These are phyloP conservation scores for Blastobasis lacticolella DNA, from an alignment of 2,888 invertebrate genomes.

Conservation along the genomic window DNA sequence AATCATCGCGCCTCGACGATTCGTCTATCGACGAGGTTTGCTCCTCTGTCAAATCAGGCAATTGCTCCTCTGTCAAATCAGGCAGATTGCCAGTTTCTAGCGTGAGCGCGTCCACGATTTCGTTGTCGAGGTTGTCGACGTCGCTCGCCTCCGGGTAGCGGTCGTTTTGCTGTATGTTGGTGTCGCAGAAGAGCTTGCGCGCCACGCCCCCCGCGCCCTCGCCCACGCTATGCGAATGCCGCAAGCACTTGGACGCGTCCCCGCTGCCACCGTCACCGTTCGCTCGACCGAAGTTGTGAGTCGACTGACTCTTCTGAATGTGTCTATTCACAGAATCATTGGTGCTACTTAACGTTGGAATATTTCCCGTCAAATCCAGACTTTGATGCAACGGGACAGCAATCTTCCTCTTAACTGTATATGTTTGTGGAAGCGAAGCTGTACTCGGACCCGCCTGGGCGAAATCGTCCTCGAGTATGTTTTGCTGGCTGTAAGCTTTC, in stretches of 20 bases:
- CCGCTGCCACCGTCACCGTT: slow-evolving; percentile 19
- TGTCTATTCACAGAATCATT: slow-evolving; percentile 32
- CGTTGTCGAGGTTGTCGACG: slow-evolving; percentile 52
- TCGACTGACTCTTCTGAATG: slow-evolving; percentile 30
- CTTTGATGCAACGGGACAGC: slow-evolving; percentile 39
- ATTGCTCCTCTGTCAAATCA: slow-evolving; percentile 55
- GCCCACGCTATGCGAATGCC: slow-evolving; percentile 29
- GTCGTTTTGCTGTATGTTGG: slow-evolving; percentile 61
- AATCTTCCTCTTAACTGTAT: slow-evolving; percentile 19
- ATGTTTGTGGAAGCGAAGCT: slow-evolving; percentile 9
- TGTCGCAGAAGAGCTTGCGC: slow-evolving; percentile 40
- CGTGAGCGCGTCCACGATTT: slow-evolving; percentile 53
- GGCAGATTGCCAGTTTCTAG: slow-evolving; percentile 54
- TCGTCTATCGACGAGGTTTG: slow-evolving; percentile 56
- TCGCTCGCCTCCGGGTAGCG: slow-evolving; percentile 57
- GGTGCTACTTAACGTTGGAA: slow-evolving; percentile 20
- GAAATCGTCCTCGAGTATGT: slow-evolving; percentile 24
- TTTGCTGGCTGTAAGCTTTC: slow-evolving; percentile 41
- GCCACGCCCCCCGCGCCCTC: slow-evolving; percentile 16
- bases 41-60: slow-evolving; percentile 58
- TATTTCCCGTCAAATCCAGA: slow-evolving; percentile 28
- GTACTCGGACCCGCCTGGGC: slow-evolving; percentile 29
- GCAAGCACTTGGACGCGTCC: slow-evolving; percentile 20
- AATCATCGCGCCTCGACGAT: slow-evolving; percentile 51
- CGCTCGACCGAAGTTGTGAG: slow-evolving; percentile 30